These are phyloP conservation scores for Ameiurus melas DNA, from an alignment of 2,113 vertebrate species.

Conservation along the genomic window DNA sequence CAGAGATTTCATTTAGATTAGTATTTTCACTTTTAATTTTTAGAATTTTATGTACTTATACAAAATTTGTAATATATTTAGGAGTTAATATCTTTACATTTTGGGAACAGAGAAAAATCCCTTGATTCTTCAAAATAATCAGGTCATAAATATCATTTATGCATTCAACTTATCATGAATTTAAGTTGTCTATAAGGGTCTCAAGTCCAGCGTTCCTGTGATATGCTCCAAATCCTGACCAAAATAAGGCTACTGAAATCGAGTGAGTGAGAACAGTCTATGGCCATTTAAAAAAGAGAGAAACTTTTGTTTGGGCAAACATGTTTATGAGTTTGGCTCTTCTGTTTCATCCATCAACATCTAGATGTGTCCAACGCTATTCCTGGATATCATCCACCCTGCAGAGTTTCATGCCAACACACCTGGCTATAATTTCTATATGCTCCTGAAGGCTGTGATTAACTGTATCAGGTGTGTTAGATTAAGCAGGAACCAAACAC, in stretches of 20 bases:
- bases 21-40: background rate
- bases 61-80: background rate
- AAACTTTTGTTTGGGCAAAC: constrained; percentile 20
- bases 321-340: constrained; percentile 6
- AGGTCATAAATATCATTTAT: background rate
- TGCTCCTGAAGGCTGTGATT: constrained; percentile 6
- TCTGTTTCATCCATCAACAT: constrained; percentile 4
- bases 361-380: background rate
- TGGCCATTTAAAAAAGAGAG: background rate
- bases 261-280: background rate
- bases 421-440: constrained; percentile 14
- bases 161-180: background rate
- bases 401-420: constrained; percentile 12
- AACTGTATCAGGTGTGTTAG: constrained; percentile 27
- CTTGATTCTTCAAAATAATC: background rate
- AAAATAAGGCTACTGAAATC: background rate
- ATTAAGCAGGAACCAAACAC: constrained; percentile 1
- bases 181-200: background rate
- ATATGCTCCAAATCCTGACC: background rate
- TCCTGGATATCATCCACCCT: background rate
- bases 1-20: background rate
- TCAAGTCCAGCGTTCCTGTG: background rate
- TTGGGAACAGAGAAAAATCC: background rate
- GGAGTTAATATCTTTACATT: background rate
- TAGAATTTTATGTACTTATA: background rate